Evolutionary conservation across 2,888 invertebrate genomes (phyloP), one percentile per base, ranked within the genome.

Genomic region (Alcis repandata): DNA sequence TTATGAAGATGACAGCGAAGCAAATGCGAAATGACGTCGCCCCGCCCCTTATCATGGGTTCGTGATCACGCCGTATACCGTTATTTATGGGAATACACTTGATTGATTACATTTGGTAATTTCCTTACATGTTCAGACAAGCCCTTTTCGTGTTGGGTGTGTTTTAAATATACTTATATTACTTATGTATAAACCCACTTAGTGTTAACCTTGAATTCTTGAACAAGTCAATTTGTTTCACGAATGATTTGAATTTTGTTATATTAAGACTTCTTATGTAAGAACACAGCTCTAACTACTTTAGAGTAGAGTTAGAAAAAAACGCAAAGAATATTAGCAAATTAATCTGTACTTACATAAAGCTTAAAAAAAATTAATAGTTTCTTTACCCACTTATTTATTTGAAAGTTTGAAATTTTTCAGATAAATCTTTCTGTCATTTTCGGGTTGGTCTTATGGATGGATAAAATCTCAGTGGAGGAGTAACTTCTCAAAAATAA

Each of bases 71-170:
- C 22, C 20, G n/a, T 45, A 20, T 20, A 45, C 19, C 65, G 46
- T 66, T 66, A 66, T 66, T 66, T 66, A 66, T 66, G 65, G 57
- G 65, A 60, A 59, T 59, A 56, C 54, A 49, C 49, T 62, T 68
- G 67, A 68, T 68, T 68, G 67, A 68, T 68, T 68, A 68, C 60
- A 49, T 63, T 43, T 58, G 41, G 60, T 63, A 59, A 68, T 68
- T 68, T 68, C 63, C 60, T 27, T 49, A 63, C 52, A 63, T 57
- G 58, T 63, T 68, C 38, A 60, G 57, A 58, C 60, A 58, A 48
- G 56, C 67, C 67, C 59, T 57, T 61, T 63, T 40, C 54, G 51
- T 63, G 63, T 54, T 32, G n/a, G 32, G 48, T 53, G 43, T 48
- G 54, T 38, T 49, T 61, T 27, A 27, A 38, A 59, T 40, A 40